Evolutionary conservation across 1,140 invertebrate genomes (phyloP), one percentile per base, ranked within the genome.

Genomic region (Drosophila gunungcola): DNA sequence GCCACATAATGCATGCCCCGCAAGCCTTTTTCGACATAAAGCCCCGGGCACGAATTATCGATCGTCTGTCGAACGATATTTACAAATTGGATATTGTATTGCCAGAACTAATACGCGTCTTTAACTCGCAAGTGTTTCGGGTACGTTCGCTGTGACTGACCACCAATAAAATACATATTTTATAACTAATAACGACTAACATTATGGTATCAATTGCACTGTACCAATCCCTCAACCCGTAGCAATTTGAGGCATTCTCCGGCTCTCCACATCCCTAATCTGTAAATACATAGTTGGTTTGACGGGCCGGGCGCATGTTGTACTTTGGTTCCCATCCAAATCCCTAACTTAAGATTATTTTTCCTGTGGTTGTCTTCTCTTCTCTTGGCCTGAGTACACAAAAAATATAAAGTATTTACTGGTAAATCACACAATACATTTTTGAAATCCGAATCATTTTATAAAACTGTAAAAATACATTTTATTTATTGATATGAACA

Each of bases 21-120:
- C 95, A 96, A 93, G 92, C 92, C 53, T 97, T 97, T 94, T 97
- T 97, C 93, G 96, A 97, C 93, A 93, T 93, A 45, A 96, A 95
- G 76, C 96, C 96, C 5, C 92, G 93, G 64, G 96, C 96, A 74
- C 93, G 96, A 76, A 94, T 97, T 75, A 92, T 97, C 64, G 96
- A 95, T 93, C 94, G 96, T 77, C 95, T 96, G 92, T 94, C 95
- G 73, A 96, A 95, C 93, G 96, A 97, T 93, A 93, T 96, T 67
- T 94, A 95, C 91, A 93, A 94, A 55, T 82, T 96, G 91, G 95
- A 96, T 93, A 93, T 94, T 88, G 63, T 80, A 38, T 64, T 93
- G 67, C 90, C 91, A n/a, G 73, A 84, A 63, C 53, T 88, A 78
- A 64, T 94, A 39, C 86, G 93, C 84, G 91, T 80, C 56, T 91